Evolutionary conservation across 1,140 invertebrate genomes (phyloP), one percentile per base, ranked within the genome.

Genomic region (Melitaea cinxia): DNA sequence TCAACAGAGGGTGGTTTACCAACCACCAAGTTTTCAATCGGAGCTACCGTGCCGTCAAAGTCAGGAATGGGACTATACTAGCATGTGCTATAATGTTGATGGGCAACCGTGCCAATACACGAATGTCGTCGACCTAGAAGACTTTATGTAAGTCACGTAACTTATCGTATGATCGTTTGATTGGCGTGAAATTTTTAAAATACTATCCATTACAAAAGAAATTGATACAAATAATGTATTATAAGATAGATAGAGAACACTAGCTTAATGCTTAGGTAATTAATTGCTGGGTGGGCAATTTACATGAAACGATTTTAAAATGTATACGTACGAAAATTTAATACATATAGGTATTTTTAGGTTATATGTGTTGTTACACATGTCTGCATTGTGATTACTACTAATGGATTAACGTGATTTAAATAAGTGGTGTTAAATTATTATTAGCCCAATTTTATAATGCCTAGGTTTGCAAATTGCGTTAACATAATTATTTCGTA

Each of bases 101-200:
- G 94, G 94, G 33, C 92, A 93, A 58, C 86, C 93, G 0, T 94
- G 94, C 67, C 93, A 93, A 61, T 94, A 93, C 67, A 91, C 93
- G 1, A 88, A 92, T 68, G 89, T 93, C 49, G 92, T 94, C 39
- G 94, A 94, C 78, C 92, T 94, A 54, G 94, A 94, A 78, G 94
- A 94, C 84, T 94, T 94, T 78, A 94, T 94, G 94, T 94, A 89
- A 94, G 94, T 87, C n/a, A 24, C 17, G 10, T 47, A n/a, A n/a
- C n/a, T n/a, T n/a, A n/a, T n/a, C n/a, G n/a, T n/a, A n/a, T n/a
- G 42, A 47, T 47, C 42, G 42, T 21, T 19, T 47, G 42, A 47
- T 47, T 47, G 23, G 23, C 7, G n/a, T 24, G 21, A 21, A 47
- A 47, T 47, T 47, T 6, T 12, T 45, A 15, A 19, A 15, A 45